A percentile compares a stretch with the other conserved stretches of the same genome.
Evolutionary conservation across 2,888 invertebrate genomes (phyloP).

Genomic region (Cataglyphis altisquamis): DNA sequence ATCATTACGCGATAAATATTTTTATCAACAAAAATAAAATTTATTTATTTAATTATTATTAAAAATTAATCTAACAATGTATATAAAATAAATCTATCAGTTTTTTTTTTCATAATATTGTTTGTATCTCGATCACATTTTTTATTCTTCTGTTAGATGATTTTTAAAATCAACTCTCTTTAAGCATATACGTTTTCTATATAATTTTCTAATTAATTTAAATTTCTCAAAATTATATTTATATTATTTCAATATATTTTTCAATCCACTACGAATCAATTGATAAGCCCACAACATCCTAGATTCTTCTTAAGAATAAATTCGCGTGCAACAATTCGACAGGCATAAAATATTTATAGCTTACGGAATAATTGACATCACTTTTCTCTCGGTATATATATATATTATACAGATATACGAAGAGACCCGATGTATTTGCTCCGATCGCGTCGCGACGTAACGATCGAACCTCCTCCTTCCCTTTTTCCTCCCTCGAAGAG

Average conservation of each 20-base stretch:
- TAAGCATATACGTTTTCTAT: neutral
- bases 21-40: neutral
- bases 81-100: neutral
- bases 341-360: conserved; percentile 21
- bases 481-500: conserved; percentile 14
- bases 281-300: too few species aligned
- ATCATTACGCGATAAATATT: neutral
- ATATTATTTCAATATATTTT: neutral
- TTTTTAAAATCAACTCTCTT: neutral
- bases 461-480: conserved; percentile 32
- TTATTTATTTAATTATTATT: too few species aligned
- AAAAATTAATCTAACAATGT: neutral
- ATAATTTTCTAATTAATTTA: neutral
- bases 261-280: neutral
- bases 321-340: conserved; percentile 3
- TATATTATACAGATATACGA: neutral
- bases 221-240: neutral
- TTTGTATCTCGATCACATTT: neutral
- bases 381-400: conserved; percentile 4
- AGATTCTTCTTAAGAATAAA: conserved; percentile 21
- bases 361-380: conserved; percentile 20
- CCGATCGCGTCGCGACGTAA: conserved; percentile 45
- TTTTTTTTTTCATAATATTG: neutral
- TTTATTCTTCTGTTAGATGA: neutral
- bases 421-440: conserved; percentile 34